Percentiles rank a stretch among this genome's conserved stretches.
phyloP scores from a whole-genome alignment of 1,140 invertebrate species.

The Wasmannia auropunctata region DNA sequence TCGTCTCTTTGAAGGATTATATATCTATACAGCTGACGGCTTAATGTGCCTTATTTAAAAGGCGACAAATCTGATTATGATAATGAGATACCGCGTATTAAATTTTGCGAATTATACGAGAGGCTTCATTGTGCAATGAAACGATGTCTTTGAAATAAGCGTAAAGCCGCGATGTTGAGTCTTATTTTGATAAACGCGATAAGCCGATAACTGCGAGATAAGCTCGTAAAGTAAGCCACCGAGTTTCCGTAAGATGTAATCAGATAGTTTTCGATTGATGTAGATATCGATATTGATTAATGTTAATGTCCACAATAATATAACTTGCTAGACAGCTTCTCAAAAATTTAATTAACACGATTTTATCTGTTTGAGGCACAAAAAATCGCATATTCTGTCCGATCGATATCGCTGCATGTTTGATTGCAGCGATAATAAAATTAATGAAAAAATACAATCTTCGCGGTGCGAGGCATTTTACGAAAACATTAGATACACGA shows the following conservation, averaged over 20 bases:
- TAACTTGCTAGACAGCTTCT: background rate
- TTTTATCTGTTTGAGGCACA: background rate
- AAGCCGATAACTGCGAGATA: background rate
- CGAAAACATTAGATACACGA: background rate
- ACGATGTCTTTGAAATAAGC: background rate
- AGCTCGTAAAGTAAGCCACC: no score
- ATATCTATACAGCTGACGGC: background rate
- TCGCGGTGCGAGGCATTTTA: background rate
- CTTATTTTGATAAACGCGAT: background rate
- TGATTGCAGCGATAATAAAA: background rate
- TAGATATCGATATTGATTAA: background rate
- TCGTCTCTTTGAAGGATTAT: constrained; percentile 36
- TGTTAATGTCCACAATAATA: background rate
- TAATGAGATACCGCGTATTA: constrained; percentile 13
- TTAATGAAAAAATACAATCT: background rate
- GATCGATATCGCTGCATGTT: background rate
- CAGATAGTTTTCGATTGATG: background rate
- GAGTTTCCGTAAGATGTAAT: background rate
- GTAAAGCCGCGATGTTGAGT: background rate
- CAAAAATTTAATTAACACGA: background rate
- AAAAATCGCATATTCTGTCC: no score
- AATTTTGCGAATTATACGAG: constrained; percentile 24
- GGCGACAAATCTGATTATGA: constrained; percentile 50
- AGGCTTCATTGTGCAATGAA: background rate
- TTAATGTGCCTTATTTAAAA: constrained; percentile 12